Conservation (phyloP, 2,113 vertebrate genomes). For the Chloropsis hardwickii region DNA sequence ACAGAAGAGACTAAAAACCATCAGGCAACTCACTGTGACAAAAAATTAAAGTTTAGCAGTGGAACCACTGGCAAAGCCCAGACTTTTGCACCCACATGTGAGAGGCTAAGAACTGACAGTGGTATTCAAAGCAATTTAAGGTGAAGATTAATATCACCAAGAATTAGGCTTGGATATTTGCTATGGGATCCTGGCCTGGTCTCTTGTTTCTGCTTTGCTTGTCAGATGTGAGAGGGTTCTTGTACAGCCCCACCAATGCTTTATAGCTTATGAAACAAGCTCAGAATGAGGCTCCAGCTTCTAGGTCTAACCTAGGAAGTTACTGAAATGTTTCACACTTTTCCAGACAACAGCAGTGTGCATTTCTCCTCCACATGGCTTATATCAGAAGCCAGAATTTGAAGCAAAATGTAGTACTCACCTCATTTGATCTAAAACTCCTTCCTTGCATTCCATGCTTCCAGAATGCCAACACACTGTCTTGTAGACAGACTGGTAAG, state of each 20-base stretch:
- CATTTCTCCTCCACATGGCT: background rate
- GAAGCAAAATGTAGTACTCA: slow-evolving; percentile 58
- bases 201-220: background rate
- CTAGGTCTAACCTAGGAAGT: background rate
- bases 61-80: background rate
- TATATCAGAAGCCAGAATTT: background rate
- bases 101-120: background rate
- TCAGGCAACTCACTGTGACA: background rate
- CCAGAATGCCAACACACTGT: slow-evolving; percentile 97
- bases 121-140: background rate
- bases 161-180: background rate
- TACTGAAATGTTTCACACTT: background rate
- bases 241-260: background rate
- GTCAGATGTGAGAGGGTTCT: background rate
- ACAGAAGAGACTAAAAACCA: background rate
- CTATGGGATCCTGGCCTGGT: background rate
- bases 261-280: background rate
- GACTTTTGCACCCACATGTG: background rate
- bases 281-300: background rate
- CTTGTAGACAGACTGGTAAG: slow-evolving; percentile 91
- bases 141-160: background rate
- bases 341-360: background rate
- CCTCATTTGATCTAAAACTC: slow-evolving; percentile 97
- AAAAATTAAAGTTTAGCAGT: background rate
- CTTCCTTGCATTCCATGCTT: slow-evolving; percentile 97